phyloP scores from a whole-genome alignment of 2,888 invertebrate species.

The Hirtodrosophila duncani region DNA sequence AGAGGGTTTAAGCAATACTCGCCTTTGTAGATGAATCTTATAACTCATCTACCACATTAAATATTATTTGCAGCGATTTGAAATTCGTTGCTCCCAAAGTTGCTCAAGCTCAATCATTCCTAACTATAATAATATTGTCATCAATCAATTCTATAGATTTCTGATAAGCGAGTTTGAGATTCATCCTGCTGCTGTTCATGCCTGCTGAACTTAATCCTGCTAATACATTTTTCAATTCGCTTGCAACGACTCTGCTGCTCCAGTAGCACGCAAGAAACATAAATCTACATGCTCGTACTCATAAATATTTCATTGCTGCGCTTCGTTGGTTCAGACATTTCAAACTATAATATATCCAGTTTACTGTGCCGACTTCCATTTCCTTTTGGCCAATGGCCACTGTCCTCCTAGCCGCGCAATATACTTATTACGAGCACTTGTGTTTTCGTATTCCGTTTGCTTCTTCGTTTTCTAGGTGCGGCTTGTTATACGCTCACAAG shows the following conservation, averaged over 20 bases:
- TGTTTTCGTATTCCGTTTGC: constrained; percentile 22
- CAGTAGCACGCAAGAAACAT: constrained; percentile 30
- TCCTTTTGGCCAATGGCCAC: constrained; percentile 56
- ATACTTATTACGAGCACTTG: constrained; percentile 25
- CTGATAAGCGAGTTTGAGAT: too few species aligned
- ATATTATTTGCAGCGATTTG: too few species aligned
- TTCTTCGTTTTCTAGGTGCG: constrained; percentile 17
- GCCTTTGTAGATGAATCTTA: too few species aligned
- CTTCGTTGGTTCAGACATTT: constrained; percentile 39
- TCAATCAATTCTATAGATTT: too few species aligned
- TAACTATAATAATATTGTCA: too few species aligned
- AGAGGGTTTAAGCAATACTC: too few species aligned
- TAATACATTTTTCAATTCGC: constrained; percentile 53
- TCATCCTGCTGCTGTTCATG: background rate
- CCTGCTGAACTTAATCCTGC: constrained; percentile 23
- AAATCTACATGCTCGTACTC: constrained; percentile 52
- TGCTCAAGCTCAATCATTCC: too few species aligned
- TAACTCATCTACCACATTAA: too few species aligned
- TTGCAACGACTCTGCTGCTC: constrained; percentile 17
- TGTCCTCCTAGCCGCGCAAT: constrained; percentile 38
- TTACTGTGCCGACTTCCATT: constrained; percentile 38
- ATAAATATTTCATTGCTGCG: constrained; percentile 64
- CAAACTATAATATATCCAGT: constrained; percentile 38
- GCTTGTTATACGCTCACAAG: background rate
- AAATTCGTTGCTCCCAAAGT: too few species aligned